phyloP scores from a whole-genome alignment of 2,113 vertebrate genomes.

The Xerus inauris region DNA sequence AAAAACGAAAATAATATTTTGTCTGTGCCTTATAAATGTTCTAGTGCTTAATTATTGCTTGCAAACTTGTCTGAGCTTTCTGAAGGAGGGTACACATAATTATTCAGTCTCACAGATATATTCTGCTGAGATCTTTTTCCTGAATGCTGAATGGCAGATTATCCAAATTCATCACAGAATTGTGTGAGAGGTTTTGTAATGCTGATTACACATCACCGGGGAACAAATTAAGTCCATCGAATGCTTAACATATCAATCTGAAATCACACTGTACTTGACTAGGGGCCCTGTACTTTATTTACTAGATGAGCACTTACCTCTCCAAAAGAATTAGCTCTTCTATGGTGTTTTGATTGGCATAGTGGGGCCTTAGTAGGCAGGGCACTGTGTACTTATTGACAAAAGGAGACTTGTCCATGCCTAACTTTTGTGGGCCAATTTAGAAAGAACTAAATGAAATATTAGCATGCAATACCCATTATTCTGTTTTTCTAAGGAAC shows the following conservation, averaged over 20 bases:
- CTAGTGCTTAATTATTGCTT: slow-evolving; percentile 42
- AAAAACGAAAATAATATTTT: slow-evolving; percentile 39
- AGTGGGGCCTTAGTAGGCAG: background rate
- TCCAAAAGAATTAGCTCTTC: slow-evolving; percentile 22
- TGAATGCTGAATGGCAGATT: slow-evolving; percentile 59
- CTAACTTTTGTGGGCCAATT: slow-evolving; percentile 14
- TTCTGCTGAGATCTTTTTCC: slow-evolving; percentile 22
- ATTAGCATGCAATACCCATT: background rate
- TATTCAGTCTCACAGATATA: slow-evolving; percentile 28
- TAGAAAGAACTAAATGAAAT: slow-evolving; percentile 59
- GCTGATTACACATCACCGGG: slow-evolving; percentile 60
- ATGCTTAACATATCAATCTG: slow-evolving; percentile 53
- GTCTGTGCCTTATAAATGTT: background rate
- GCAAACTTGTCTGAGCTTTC: slow-evolving; percentile 37
- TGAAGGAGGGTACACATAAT: background rate
- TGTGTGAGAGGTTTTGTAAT: slow-evolving; percentile 54
- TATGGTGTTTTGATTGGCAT: background rate
- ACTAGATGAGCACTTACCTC: background rate
- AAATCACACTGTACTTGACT: background rate
- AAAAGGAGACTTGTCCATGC: slow-evolving; percentile 11
- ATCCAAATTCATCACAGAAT: slow-evolving; percentile 53
- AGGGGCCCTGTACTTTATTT: background rate
- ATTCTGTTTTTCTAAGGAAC: slow-evolving; percentile 30
- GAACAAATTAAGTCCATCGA: slow-evolving; percentile 63
- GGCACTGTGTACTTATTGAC: background rate